A percentile compares a stretch with the other conserved stretches of the same genome.
Conservation (phyloP, 1,140 invertebrate genomes). For the Euwallacea fornicatus region DNA sequence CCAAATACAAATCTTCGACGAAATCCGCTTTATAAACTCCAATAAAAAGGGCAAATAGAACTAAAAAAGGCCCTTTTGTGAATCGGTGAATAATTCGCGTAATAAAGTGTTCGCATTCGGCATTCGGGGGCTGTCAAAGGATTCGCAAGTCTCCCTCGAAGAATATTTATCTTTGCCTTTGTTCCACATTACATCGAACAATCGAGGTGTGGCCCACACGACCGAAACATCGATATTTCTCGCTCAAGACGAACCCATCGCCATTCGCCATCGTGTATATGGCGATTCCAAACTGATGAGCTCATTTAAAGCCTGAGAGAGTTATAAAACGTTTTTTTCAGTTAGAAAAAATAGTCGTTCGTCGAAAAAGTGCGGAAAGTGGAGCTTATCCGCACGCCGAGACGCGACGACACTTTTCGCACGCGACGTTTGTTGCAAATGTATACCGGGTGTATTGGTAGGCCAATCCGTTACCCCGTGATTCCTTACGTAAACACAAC, state of each 20-base stretch:
- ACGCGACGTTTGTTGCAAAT: no score
- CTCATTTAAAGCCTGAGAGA: neutral
- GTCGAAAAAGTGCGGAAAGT: no score
- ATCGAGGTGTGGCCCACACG: conserved; percentile 17
- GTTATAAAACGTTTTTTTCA: no score
- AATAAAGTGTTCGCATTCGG: neutral
- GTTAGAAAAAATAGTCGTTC: no score
- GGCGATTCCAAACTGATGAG: neutral
- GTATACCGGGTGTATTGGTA: no score
- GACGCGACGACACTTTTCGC: no score
- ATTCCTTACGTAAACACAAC: no score
- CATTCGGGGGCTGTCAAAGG: neutral
- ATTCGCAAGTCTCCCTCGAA: neutral
- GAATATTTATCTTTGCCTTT: conserved; percentile 17
- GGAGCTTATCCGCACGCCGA: no score
- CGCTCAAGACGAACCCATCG: neutral
- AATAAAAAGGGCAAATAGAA: conserved; percentile 1
- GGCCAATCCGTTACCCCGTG: no score
- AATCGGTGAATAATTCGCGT: conserved; percentile 1
- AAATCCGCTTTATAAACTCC: neutral
- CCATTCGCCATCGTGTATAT: neutral
- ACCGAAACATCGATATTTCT: conserved; percentile 16
- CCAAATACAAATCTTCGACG: no score
- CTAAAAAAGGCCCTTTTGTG: conserved; percentile 1
- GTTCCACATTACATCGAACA: conserved; percentile 10